A percentile compares a stretch with the other conserved stretches of the same genome.
phyloP scores from a whole-genome alignment of 92 coral and sea anemone genomes.

The Epizoanthus illoricatus region DNA sequence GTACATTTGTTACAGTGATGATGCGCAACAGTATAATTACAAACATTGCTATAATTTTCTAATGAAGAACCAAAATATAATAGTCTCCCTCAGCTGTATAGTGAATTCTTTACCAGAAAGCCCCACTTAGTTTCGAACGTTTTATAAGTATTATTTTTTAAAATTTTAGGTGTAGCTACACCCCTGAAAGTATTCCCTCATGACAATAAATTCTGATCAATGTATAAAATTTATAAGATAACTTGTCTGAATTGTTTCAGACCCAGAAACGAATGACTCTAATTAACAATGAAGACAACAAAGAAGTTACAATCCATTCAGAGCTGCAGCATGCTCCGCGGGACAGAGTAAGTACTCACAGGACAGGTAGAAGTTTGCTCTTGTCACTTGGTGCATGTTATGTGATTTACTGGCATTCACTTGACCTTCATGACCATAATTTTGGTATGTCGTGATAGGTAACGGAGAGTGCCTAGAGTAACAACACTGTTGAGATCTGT shows the following conservation, averaged over 20 bases:
- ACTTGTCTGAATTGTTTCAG: slow-evolving; percentile 34
- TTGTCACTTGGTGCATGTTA: background rate
- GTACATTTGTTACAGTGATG: no score
- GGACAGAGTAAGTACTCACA: slow-evolving; percentile 61
- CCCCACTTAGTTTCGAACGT: no score
- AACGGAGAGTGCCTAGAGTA: slow-evolving; percentile 40
- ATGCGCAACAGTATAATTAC: no score
- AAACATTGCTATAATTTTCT: no score
- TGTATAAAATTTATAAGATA: background rate
- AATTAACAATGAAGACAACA: slow-evolving; percentile 76
- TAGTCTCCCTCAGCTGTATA: no score
- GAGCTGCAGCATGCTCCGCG: slow-evolving; percentile 79
- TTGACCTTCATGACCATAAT: slow-evolving; percentile 19
- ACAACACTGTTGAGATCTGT: slow-evolving; percentile 2
- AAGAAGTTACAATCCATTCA: slow-evolving; percentile 73
- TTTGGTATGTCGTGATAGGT: slow-evolving; percentile 22
- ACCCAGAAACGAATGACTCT: slow-evolving; percentile 86
- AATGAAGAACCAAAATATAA: no score
- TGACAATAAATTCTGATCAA: no score
- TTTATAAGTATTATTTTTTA: no score
- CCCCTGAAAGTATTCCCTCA: background rate
- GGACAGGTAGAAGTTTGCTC: background rate
- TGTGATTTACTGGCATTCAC: slow-evolving; percentile 29
- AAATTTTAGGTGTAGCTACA: no score
- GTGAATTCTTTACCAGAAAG: no score